These are phyloP conservation scores for Lycodopsis pacificus DNA, from an alignment of 2,797 vertebrate species.

Conservation along the genomic window DNA sequence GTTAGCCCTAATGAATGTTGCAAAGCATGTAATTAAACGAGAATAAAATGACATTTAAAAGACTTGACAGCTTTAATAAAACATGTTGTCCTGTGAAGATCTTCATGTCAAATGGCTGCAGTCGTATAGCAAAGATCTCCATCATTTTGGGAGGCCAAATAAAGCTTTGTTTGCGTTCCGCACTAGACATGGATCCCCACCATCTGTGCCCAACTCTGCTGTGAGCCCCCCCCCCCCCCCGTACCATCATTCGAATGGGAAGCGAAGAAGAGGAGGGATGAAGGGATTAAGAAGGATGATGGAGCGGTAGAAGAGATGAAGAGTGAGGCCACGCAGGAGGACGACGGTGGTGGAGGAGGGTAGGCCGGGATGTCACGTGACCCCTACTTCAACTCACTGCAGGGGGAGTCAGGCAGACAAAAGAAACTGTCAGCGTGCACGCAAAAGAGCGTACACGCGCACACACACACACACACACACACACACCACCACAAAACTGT, in stretches of 20 bases:
- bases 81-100: constrained; percentile 29
- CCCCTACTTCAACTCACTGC: constrained; percentile 51
- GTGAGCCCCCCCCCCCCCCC: neutral
- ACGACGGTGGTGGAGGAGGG: constrained; percentile 6
- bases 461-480: constrained; percentile 33
- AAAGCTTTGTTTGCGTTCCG: constrained; percentile 48
- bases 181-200: constrained; percentile 13
- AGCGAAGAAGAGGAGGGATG: constrained; percentile 38
- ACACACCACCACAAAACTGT: constrained; percentile 23
- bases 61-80: constrained; percentile 45
- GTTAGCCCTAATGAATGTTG: constrained; percentile 44
- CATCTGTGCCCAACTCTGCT: constrained; percentile 29
- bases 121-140: constrained; percentile 12
- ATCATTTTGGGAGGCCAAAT: constrained; percentile 22
- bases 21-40: constrained; percentile 50
- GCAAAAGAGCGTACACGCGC: neutral
- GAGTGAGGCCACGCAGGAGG: constrained; percentile 34
- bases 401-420: constrained; percentile 61
- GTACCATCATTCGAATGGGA: constrained; percentile 7
- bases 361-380: constrained; percentile 41
- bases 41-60: constrained; percentile 46
- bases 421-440: constrained; percentile 46
- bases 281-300: constrained; percentile 47
- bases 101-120: constrained; percentile 18
- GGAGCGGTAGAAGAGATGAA: constrained; percentile 54